Evolutionary conservation across 1,140 invertebrate species (phyloP).

Genomic region (Homarus americanus): DNA sequence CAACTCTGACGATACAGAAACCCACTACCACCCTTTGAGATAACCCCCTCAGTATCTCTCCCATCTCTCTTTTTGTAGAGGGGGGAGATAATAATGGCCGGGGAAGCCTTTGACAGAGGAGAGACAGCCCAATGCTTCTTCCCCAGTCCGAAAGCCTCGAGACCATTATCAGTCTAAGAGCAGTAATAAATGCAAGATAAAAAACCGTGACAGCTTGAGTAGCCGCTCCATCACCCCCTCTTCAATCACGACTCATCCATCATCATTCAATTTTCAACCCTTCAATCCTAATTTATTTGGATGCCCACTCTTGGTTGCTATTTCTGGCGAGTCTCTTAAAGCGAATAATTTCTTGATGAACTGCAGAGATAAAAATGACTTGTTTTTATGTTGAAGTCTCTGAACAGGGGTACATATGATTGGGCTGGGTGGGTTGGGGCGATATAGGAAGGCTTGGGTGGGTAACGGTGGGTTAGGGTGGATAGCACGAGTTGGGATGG

Average conservation of each 20-base stretch:
- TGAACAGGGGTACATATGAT: no score
- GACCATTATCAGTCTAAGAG: neutral
- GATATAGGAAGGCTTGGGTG: no score
- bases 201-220: conserved; percentile 44
- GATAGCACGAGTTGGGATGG: no score
- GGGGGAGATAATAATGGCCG: no score
- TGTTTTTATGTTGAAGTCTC: neutral
- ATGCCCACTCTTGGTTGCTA: neutral
- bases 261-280: conserved; percentile 50
- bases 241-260: conserved; percentile 15
- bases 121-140: no score
- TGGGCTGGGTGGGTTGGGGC: no score
- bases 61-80: no score
- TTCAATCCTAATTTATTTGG: conserved; percentile 36
- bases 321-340: conserved; percentile 13
- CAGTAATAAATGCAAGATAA: conserved; percentile 4
- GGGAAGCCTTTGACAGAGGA: no score
- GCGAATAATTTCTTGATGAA: neutral
- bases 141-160: neutral
- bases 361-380: neutral
- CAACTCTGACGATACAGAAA: no score
- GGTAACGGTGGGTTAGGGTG: no score
- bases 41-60: no score
- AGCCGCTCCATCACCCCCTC: conserved; percentile 42
- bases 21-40: no score